Base-by-base conservation (phyloP, 92 coral and sea anemone species). In the Pocillopora grandis region DNA sequence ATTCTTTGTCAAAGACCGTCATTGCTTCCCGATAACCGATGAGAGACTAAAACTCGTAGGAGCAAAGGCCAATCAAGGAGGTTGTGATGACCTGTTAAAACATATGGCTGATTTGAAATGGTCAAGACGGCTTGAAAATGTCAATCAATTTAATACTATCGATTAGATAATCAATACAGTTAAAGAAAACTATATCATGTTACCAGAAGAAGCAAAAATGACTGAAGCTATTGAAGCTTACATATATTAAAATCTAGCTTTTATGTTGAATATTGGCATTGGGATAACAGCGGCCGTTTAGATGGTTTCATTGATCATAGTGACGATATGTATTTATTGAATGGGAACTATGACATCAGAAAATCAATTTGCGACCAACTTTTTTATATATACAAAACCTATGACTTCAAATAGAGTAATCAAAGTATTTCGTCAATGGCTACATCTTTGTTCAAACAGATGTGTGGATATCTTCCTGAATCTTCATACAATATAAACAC, bases 361-460 rank as follows among this genome's bases (percentile, higher is more conserved):
- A 23, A 23, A 23, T 23, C 23, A 23, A 23, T 23, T 23, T 23
- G 23, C 23, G 23, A 23, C 23, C 23, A 23, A 23, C 23, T 23
- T 23, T 23, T 23, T 23, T 23, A 23, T 23, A 78, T 10, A 11
- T 88, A 58, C 36, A 88, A 88, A 66, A 84, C 59, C 9, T 66
- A 88, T 56, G 86, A 88, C 63, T 84, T 84, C 70, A 88, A 69
- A 62, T 88, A 88, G 88, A 11, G 71, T 1, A 84, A 88, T 79
- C 89, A 85, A 19, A 12, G 52, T 0, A 70, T 16, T 58, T 80
- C 89, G 12, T 36, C 36, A 10, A 64, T 89, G 4, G 87, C 68
- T 0, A 19, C 83, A 1, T 1, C 7, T 1, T 18, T 89, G 3
- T 85, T 89, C 61, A 85, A 67, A 75, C 86, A 85, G 18, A 5